These are phyloP conservation scores for Myiozetetes cayanensis DNA, from an alignment of 2,113 vertebrate genomes.

Conservation along the genomic window DNA sequence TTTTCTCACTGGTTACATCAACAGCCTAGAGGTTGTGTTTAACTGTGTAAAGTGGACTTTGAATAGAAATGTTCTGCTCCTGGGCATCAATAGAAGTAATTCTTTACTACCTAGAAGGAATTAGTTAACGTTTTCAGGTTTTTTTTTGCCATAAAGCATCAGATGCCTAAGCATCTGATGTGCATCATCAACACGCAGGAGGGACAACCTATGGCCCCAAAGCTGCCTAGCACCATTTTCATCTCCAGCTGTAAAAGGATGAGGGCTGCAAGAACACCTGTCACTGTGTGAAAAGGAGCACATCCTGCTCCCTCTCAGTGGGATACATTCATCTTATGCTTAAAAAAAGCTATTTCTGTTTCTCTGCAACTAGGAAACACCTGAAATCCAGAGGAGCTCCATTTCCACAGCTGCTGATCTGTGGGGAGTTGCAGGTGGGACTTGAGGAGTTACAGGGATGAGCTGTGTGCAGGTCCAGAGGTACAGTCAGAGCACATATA, in stretches of 20 bases:
- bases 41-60: not conserved
- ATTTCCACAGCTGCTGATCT: not conserved
- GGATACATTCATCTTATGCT: not conserved
- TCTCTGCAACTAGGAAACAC: not conserved
- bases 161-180: not conserved
- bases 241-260: not conserved
- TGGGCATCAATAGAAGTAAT: not conserved
- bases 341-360: not conserved
- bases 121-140: not conserved
- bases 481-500: not conserved
- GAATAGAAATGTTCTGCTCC: not conserved
- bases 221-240: not conserved
- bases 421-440: not conserved
- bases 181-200: fast-evolving
- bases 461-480: not conserved
- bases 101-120: not conserved
- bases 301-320: not conserved
- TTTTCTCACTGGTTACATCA: not conserved
- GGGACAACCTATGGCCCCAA: not conserved
- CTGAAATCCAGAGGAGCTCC: not conserved
- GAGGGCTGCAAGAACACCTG: not conserved
- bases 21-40: not conserved
- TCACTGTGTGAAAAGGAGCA: not conserved
- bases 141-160: not conserved
- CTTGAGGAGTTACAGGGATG: fast-evolving